Percentiles rank a stretch among this genome's conserved stretches.
Conservation (phyloP, 2,113 vertebrate genomes). For the Thalassarche chlororhynchos region DNA sequence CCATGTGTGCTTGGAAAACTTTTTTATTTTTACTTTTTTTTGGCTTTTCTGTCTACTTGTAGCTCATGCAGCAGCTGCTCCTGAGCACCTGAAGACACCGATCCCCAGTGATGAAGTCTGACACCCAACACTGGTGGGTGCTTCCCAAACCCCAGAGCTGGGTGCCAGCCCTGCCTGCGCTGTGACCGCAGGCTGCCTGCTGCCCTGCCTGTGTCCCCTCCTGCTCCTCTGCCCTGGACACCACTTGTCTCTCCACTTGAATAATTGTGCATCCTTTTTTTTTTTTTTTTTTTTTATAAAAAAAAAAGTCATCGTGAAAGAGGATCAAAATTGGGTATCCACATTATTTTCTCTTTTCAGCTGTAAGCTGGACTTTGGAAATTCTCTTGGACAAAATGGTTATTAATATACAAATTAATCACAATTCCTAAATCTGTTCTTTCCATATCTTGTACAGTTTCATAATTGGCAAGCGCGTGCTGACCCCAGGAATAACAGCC, state of each 20-base stretch:
- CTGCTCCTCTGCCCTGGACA: accelerated
- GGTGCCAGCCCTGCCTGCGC: background rate
- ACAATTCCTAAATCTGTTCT: background rate
- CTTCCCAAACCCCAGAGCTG: background rate
- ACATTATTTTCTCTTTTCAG: background rate
- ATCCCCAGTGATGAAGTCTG: background rate
- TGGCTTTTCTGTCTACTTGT: background rate
- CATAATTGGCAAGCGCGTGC: background rate
- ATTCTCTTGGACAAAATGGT: background rate
- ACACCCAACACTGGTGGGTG: background rate
- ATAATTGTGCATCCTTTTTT: background rate
- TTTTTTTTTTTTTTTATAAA: too few relatives aligned
- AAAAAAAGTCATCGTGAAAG: background rate
- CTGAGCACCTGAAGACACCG: background rate
- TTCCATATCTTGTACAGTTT: accelerated
- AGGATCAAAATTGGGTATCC: too few relatives aligned
- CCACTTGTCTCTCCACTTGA: background rate
- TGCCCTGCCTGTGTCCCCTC: background rate
- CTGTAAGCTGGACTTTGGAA: background rate
- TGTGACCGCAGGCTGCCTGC: background rate
- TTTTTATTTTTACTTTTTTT: background rate
- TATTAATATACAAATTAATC: background rate
- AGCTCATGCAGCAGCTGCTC: background rate
- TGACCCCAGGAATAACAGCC: background rate
- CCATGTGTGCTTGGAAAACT: background rate